phyloP scores from a whole-genome alignment of 2,888 invertebrate genomes.

The Watsonalla binaria region DNA sequence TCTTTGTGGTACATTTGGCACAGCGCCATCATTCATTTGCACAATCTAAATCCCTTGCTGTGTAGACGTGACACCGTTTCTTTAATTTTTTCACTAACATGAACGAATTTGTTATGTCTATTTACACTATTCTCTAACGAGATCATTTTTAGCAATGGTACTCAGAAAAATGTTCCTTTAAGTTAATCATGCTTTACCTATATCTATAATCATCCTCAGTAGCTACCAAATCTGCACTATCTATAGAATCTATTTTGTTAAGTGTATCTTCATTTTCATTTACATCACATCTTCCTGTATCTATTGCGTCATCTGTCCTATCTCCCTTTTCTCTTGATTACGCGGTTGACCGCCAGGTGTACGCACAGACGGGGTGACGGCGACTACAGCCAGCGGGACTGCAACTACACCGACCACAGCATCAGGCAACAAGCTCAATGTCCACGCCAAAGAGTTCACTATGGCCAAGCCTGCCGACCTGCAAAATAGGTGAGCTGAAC shows the following conservation, averaged over 20 bases:
- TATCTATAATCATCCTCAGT: background rate
- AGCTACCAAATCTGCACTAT: too few relatives aligned
- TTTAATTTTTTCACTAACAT: background rate
- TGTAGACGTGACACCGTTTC: background rate
- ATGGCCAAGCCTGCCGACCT: conserved; percentile 83
- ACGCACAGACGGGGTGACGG: conserved; percentile 79
- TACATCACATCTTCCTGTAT: conserved; percentile 16
- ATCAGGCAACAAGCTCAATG: conserved; percentile 84
- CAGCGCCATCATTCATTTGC: conserved; percentile 26
- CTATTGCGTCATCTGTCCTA: conserved; percentile 45
- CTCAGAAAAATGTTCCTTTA: too few relatives aligned
- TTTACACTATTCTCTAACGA: too few relatives aligned
- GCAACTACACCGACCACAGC: conserved; percentile 36
- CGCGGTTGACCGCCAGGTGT: conserved; percentile 78
- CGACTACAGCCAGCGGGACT: conserved; percentile 30
- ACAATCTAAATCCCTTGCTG: conserved; percentile 3
- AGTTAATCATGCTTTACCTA: too few relatives aligned
- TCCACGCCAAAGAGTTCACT: conserved; percentile 94
- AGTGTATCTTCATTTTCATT: conserved; percentile 1
- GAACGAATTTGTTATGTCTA: background rate
- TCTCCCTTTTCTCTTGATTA: conserved; percentile 73
- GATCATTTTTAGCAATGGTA: too few relatives aligned
- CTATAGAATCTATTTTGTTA: background rate
- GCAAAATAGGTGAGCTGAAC: conserved; percentile 63
- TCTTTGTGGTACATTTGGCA: conserved; percentile 17